These are phyloP conservation scores for Dryadula phaetusa DNA, from an alignment of 2,888 invertebrate genomes.

Conservation along the genomic window DNA sequence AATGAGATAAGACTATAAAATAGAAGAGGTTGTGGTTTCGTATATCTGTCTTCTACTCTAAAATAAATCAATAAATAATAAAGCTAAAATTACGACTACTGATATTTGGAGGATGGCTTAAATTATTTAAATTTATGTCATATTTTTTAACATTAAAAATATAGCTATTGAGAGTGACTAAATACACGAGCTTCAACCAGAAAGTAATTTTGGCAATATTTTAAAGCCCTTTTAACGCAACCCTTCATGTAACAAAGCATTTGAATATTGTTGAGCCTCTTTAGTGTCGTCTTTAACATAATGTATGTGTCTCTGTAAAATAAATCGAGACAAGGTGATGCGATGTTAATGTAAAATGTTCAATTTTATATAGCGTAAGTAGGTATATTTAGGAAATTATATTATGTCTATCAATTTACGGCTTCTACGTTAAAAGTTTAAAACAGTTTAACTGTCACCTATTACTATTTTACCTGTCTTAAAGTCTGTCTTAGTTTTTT, in stretches of 20 bases:
- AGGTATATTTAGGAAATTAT: neutral
- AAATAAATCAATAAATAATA: no score
- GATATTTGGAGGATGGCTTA: no score
- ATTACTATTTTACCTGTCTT: no score
- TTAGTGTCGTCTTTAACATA: constrained; percentile 8
- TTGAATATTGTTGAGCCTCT: neutral
- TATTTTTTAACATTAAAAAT: neutral
- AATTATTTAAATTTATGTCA: no score
- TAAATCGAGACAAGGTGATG: neutral
- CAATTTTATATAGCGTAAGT: neutral
- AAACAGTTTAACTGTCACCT: no score
- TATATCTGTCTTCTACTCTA: no score
- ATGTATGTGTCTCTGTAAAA: constrained; percentile 6
- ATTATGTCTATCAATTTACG: neutral
- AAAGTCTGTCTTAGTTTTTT: no score
- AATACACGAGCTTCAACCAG: neutral
- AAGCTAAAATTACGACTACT: no score
- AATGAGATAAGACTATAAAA: no score
- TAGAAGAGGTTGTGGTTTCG: no score
- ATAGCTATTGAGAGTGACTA: neutral
- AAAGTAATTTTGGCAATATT: neutral
- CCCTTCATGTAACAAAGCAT: neutral
- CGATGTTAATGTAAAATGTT: constrained; percentile 1
- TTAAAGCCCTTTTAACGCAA: neutral
- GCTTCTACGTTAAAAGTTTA: no score